Evolutionary conservation across 2,888 invertebrate genomes (phyloP), one percentile per base, ranked within the genome.

Genomic region (Subacronicta megacephala): DNA sequence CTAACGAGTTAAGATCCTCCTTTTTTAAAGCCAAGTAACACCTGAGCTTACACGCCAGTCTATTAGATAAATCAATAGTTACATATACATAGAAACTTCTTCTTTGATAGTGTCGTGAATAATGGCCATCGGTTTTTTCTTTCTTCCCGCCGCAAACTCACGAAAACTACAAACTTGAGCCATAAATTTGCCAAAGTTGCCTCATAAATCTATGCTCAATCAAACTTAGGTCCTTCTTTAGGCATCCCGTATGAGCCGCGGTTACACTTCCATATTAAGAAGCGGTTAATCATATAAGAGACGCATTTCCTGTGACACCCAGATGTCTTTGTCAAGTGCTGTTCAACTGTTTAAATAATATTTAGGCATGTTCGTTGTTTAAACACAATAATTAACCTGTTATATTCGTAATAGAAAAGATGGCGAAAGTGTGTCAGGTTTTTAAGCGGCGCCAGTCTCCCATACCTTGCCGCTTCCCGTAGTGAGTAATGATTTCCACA

Each of bases 161-260:
- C 41, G 15, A 53, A 62, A 60, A 54, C 62, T 47, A 41, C 31
- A 43, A 74, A 76, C 54, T 73, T 76, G 37, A 41, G 18, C 46
- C 49, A 75, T 76, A 76, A 73, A 73, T 75, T 41, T 13, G 40
- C 10, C 26, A 23, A 73, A 75, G 59, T 75, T 61, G 26, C 18
- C 33, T 47, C 58, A 73, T 75, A 75, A 76, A 75, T 75, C 71
- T 62, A 40, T 50, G 20, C 35, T 64, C 74, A 64, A 76, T 70
- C 77, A 73, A 70, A 76, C 74, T 75, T 66, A 45, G 46, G 47
- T 52, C 35, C 58, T 51, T 61, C 62, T 65, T 59, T 60, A 59
- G 49, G 41, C 55, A 59, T 62, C 17, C 33, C 42, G n/a, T 41
- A 45, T 57, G 58, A 50, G 50, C 49, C 62, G 47, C 46, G 72